phyloP scores from a whole-genome alignment of 2,797 vertebrate genomes.

The Halcyon smyrnensis region DNA sequence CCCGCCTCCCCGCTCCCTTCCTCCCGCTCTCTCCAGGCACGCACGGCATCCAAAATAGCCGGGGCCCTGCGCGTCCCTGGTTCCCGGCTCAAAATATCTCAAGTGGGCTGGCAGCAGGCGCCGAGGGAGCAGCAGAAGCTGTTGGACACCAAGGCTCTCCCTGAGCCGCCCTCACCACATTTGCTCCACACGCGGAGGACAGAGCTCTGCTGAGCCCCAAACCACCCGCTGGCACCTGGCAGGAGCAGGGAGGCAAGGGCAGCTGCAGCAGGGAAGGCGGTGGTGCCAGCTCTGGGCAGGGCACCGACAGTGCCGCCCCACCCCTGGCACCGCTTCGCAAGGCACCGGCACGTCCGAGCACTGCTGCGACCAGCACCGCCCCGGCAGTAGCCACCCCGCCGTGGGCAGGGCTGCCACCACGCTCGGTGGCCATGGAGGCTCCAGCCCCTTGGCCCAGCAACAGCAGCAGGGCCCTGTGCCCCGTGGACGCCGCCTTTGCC shows the following conservation, averaged over 20 bases:
- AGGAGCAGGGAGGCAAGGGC: accelerated
- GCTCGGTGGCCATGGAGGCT: background rate
- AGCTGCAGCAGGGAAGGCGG: accelerated
- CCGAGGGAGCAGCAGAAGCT: background rate
- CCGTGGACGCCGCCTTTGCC: slow-evolving; percentile 70
- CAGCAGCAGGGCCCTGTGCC: background rate
- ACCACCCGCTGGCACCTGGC: no score
- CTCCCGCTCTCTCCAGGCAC: background rate
- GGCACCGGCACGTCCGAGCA: accelerated
- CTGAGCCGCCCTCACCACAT: background rate
- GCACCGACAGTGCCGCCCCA: accelerated
- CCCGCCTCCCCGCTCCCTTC: background rate
- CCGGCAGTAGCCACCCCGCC: accelerated
- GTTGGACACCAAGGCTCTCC: accelerated
- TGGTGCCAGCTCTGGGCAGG: background rate
- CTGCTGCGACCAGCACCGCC: background rate
- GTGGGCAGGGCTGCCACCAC: accelerated
- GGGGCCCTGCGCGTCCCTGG: accelerated
- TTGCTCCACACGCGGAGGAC: background rate
- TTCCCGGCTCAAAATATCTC: background rate
- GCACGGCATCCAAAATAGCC: background rate
- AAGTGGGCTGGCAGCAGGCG: background rate
- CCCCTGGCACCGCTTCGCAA: background rate
- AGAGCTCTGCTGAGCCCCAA: accelerated
- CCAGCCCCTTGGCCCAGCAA: background rate